A percentile compares a stretch with the other conserved stretches of the same genome.
These are phyloP conservation scores for Drosophila seguyi DNA, from an alignment of 1,140 invertebrate genomes.

Conservation along the genomic window DNA sequence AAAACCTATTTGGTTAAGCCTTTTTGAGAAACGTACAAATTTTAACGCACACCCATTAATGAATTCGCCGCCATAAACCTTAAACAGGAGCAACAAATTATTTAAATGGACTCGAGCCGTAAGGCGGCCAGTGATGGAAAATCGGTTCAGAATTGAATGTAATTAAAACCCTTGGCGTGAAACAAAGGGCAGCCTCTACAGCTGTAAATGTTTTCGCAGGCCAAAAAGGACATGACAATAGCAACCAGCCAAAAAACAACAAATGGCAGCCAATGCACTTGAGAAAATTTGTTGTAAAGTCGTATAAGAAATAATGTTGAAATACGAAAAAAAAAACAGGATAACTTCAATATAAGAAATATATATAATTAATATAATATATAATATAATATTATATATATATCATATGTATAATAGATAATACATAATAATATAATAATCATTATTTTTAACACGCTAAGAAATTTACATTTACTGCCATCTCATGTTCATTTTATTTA, in stretches of 20 bases:
- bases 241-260: constrained; percentile 22
- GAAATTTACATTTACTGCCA: too few species aligned
- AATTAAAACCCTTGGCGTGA: constrained; percentile 41
- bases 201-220: constrained; percentile 45
- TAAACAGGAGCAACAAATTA: constrained; percentile 46
- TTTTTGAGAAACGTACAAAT: constrained; percentile 18
- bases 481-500: too few species aligned
- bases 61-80: constrained; percentile 42
- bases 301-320: neutral
- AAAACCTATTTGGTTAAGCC: constrained; percentile 16
- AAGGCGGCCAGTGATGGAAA: constrained; percentile 29
- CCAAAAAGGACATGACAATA: constrained; percentile 41
- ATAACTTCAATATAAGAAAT: too few species aligned
- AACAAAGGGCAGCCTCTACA: constrained; percentile 37
- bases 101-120: constrained; percentile 32
- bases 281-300: neutral
- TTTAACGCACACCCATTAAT: constrained; percentile 57
- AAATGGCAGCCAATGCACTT: constrained; percentile 1
- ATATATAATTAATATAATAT: too few species aligned
- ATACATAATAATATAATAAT: too few species aligned
- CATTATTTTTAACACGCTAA: too few species aligned
- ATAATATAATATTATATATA: too few species aligned
- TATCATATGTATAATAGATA: too few species aligned
- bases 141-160: constrained; percentile 48
- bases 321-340: too few species aligned